Evolutionary conservation across 2,888 invertebrate species (phyloP).

Genomic region (Callinectes sapidus): DNA sequence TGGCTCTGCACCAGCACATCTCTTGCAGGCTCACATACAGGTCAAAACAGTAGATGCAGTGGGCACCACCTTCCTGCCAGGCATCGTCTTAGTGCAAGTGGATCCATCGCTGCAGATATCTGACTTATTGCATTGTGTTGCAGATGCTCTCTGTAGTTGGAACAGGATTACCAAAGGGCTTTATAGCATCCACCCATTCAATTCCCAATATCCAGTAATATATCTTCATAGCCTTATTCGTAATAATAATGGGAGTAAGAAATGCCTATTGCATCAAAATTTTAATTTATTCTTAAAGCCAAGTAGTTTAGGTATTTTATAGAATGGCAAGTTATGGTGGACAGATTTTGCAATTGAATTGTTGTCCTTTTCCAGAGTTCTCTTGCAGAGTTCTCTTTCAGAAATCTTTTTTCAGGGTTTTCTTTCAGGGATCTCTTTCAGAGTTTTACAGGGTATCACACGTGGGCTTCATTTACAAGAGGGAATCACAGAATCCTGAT

Average conservation of each 20-base stretch:
- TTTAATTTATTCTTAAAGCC: conserved; percentile 30
- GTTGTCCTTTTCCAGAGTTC: conserved; percentile 67
- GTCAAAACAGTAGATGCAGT: conserved; percentile 63
- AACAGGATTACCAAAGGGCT: conserved; percentile 40
- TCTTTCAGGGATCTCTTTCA: conserved; percentile 71
- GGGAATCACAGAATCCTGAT: conserved; percentile 52
- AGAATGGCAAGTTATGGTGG: conserved; percentile 50
- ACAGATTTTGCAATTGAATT: conserved; percentile 60
- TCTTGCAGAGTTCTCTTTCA: conserved; percentile 70
- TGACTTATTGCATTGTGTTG: conserved; percentile 37
- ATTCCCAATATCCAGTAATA: conserved; percentile 25
- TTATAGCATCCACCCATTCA: conserved; percentile 27
- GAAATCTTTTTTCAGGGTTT: conserved; percentile 68
- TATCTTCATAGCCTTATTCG: background rate
- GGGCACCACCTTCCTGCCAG: conserved; percentile 54
- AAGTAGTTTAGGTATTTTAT: conserved; percentile 50
- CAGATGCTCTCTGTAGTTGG: conserved; percentile 17
- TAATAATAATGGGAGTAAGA: background rate
- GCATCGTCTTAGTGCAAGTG: conserved; percentile 52
- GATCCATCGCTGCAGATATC: conserved; percentile 51
- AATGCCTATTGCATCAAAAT: conserved; percentile 39
- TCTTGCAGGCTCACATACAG: conserved; percentile 63
- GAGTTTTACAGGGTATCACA: conserved; percentile 65
- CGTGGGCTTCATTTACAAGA: conserved; percentile 62
- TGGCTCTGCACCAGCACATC: conserved; percentile 54